Evolutionary conservation across 2,797 vertebrate genomes (phyloP), one percentile per base, ranked within the genome.

Genomic region (Acrossocheilus wenchowensis): DNA sequence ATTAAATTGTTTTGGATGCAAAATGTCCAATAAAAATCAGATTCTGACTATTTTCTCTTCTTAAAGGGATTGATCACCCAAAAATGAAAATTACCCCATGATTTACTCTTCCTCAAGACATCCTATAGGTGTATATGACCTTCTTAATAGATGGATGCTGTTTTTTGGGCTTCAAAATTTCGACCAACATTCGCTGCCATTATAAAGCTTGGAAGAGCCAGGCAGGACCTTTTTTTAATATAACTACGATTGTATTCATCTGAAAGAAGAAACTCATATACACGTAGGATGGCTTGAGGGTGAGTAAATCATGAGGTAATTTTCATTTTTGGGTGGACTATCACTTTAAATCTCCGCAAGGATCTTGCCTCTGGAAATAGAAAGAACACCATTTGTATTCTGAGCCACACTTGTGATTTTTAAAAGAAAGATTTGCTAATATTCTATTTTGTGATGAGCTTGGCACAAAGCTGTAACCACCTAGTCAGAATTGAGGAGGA

Each of bases 341-440:
- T 26, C 60, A 5, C 60, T 62, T n/a, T n/a, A 41, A 30, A 79
- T 62, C 39, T 79, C 39, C 62, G 14, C 54, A 26, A 30, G 39
- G 15, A 45, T 30, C n/a, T 62, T 62, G 54, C 57, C 23, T 43
- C 23, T 26, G 7, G 14, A 43, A 62, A 60, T 34, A 52, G 14
- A 83, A 57, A 57, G 34, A 14, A 60, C 39, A 26, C 4, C 4
- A 45, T 79, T 79, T 79, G 71, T 30, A 73, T 83, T 73, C 50
- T 30, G 81, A 92, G 88, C 90, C 93, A 90, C 88, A 89, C 86
- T 92, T 88, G 69, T 92, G 91, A 91, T 94, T 94, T 90, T 91
- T 91, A 91, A 93, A 91, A 90, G 83, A 87, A 86, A 73, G 69
- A 78, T 68, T 89, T 74, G 8, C 71, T 88, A 84, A 89, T 77